Base-by-base conservation (phyloP, 1,140 invertebrate species). In the Leptopilina clavipes region DNA sequence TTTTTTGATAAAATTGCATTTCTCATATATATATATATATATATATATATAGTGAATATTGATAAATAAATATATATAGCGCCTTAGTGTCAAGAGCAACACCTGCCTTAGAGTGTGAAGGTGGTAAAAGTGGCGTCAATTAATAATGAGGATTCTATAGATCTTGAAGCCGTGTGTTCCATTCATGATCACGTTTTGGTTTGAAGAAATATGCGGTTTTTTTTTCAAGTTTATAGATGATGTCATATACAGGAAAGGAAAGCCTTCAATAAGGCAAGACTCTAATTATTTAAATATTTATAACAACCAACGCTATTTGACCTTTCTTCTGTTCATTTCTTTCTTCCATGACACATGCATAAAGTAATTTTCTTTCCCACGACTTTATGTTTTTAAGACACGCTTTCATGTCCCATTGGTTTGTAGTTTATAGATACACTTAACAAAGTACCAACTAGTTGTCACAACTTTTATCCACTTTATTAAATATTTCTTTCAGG, bases 51-150 rank as follows among this genome's bases (percentile, higher is more conserved):
- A 31, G 12, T 31, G 14, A 22, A 14, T 31, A 65, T 65, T 65
- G 59, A 65, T n/a, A 65, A 31, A 31, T 31, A 17, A 65, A 25
- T 65, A 17, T 31, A 25, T 65, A 31, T 31, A 65, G 25, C 25
- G 71, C 22, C 52, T n/a, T 75, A 72, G 79, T 80, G 81, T 82
- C 77, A 82, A 80, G 77, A 72, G 70, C 78, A 77, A 76, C 77
- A 78, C 75, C 76, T 75, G 74, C 72, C 80, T 79, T 82, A 72
- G 79, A 80, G 44, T 79, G 78, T 70, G 72, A 80, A 25, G 59
- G 59, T 79, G 76, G 79, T 79, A 78, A 40, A 65, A 65, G 77
- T 77, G 74, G 65, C 72, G 40, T 77, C 71, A 70, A 82, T 80
- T 78, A 77, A 80, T 76, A 79, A 82, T 82, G 78, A 73, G n/a